Conservation (phyloP, 1,140 invertebrate genomes). For the Charaxes varanes region DNA sequence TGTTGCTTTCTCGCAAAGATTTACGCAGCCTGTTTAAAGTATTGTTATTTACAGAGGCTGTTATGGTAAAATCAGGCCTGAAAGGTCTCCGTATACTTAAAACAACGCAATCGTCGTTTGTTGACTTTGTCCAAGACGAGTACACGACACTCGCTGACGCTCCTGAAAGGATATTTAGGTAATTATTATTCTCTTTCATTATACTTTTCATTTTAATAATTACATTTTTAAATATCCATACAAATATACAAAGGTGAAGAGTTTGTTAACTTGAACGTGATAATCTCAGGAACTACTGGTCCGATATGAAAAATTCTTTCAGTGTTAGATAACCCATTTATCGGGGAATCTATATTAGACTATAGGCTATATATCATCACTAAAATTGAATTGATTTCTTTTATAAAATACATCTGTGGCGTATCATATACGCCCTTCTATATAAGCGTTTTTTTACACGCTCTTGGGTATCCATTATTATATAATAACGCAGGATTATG, state of each 20-base stretch:
- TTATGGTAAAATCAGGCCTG: slow-evolving; percentile 78
- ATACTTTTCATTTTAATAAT: neutral
- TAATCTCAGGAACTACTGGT: too few relatives aligned
- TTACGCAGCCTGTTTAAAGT: too few relatives aligned
- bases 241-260: too few relatives aligned
- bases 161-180: slow-evolving; percentile 80
- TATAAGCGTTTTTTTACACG: too few relatives aligned
- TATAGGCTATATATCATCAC: neutral
- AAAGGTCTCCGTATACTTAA: slow-evolving; percentile 81
- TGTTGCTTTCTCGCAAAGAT: too few relatives aligned
- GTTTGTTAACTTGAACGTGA: too few relatives aligned
- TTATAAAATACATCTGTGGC: neutral
- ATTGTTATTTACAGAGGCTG: slow-evolving; percentile 70
- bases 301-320: too few relatives aligned
- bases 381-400: too few relatives aligned
- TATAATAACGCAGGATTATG: too few relatives aligned
- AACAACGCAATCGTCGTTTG: slow-evolving; percentile 86
- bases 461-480: too few relatives aligned
- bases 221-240: slow-evolving; percentile 1
- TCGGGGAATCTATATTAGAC: neutral
- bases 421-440: too few relatives aligned
- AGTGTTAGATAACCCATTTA: too few relatives aligned
- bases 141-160: slow-evolving; percentile 82
- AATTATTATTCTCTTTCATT: neutral
- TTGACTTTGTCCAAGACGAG: slow-evolving; percentile 84